phyloP scores from a whole-genome alignment of 2,888 invertebrate species.

The Isotomurus palustris region DNA sequence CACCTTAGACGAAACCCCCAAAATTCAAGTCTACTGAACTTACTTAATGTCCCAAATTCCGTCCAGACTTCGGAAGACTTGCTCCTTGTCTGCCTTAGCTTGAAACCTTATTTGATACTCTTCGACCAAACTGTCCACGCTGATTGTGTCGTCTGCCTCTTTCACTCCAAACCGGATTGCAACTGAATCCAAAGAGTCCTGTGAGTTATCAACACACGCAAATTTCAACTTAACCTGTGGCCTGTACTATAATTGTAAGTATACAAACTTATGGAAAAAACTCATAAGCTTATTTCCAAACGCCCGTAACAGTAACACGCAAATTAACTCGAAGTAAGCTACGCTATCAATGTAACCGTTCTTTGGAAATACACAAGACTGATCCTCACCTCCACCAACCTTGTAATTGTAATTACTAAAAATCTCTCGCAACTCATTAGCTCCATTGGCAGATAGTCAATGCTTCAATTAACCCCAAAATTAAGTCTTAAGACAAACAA shows the following conservation, averaged over 20 bases:
- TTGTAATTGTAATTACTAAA: no score
- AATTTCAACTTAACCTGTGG: no score
- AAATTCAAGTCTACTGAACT: no score
- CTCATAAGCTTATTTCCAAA: not conserved
- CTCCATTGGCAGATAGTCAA: no score
- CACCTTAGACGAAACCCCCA: no score
- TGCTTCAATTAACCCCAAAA: no score
- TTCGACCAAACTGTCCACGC: constrained; percentile 41
- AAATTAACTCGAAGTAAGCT: not conserved
- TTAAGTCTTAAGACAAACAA: no score
- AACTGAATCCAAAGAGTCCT: constrained; percentile 44
- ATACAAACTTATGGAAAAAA: not conserved
- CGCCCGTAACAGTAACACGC: not conserved
- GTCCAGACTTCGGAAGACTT: constrained; percentile 40
- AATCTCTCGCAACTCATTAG: no score
- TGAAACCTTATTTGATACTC: constrained; percentile 33
- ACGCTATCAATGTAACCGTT: not conserved
- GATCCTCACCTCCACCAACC: no score
- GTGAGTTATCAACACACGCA: no score
- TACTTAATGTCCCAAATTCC: constrained; percentile 39
- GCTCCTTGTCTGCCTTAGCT: constrained; percentile 28
- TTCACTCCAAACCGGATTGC: constrained; percentile 31
- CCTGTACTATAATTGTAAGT: not conserved
- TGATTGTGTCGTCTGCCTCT: constrained; percentile 36
- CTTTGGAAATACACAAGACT: no score